Evolutionary conservation across 2,888 invertebrate genomes (phyloP).

Genomic region (Lucinisca nassula): DNA sequence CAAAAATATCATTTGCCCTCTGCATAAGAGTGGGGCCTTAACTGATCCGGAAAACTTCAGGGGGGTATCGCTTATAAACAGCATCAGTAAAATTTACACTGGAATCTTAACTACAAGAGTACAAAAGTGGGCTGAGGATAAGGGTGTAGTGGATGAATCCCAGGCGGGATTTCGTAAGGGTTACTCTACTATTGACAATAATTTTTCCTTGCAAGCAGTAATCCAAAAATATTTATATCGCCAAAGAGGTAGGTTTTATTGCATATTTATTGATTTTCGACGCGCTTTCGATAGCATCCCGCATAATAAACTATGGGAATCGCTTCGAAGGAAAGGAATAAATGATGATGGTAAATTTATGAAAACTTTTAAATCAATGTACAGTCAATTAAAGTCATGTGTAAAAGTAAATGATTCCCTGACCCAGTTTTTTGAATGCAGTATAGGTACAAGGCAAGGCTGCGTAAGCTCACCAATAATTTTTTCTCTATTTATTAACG

Average conservation of each 20-base stretch:
- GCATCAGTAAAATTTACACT: background rate
- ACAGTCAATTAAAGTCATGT: background rate
- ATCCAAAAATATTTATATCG: constrained; percentile 4
- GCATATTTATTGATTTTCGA: constrained; percentile 9
- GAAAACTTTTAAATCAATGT: constrained; percentile 1
- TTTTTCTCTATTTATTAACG: constrained; percentile 21
- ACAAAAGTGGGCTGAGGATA: background rate
- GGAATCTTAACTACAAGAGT: background rate
- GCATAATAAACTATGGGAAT: background rate
- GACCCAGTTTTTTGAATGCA: background rate
- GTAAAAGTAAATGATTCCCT: background rate
- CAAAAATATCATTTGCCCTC: constrained; percentile 38
- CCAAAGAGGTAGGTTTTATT: background rate
- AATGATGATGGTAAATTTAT: constrained; percentile 8
- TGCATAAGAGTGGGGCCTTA: background rate
- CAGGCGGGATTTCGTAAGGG: constrained; percentile 11
- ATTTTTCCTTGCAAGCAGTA: background rate
- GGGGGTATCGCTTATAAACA: constrained; percentile 1
- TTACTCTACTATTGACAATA: background rate
- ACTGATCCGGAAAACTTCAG: constrained; percentile 11
- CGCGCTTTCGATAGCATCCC: constrained; percentile 3
- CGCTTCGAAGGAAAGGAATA: background rate
- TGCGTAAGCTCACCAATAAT: constrained; percentile 24
- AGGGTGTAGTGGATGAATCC: background rate
- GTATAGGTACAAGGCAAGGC: constrained; percentile 11